These are phyloP conservation scores for Erpornis zantholeuca DNA, from an alignment of 2,113 vertebrate genomes.

Conservation along the genomic window DNA sequence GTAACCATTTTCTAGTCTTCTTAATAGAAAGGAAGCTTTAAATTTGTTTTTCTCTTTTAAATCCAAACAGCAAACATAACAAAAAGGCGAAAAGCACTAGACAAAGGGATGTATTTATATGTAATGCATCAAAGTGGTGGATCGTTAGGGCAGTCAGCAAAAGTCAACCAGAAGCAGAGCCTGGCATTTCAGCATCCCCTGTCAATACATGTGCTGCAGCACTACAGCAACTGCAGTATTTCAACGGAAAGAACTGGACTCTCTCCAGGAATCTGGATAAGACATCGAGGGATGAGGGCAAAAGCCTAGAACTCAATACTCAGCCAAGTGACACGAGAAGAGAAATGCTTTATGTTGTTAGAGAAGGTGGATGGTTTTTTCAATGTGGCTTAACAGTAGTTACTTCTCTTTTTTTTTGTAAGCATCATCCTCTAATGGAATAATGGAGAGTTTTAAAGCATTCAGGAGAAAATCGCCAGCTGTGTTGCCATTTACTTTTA, in stretches of 20 bases:
- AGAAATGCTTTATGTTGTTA: not conserved
- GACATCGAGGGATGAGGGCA: not conserved
- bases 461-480: not conserved
- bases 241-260: not conserved
- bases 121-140: not conserved
- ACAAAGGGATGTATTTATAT: not conserved
- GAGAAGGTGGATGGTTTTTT: not conserved
- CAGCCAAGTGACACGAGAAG: not conserved
- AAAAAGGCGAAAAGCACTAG: not conserved
- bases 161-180: slow-evolving; percentile 3
- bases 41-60: not conserved
- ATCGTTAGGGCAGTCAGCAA: not conserved
- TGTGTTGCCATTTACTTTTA: not conserved
- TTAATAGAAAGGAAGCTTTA: not conserved
- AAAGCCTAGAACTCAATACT: not conserved
- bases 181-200: not conserved
- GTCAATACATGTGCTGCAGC: not conserved
- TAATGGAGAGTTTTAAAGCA: not conserved
- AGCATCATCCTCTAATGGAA: not conserved
- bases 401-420: not conserved
- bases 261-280: not conserved
- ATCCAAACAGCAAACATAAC: not conserved
- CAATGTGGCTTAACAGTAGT: not conserved
- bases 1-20: not conserved
- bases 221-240: not conserved